Conservation (phyloP, 2,113 vertebrate genomes). For the Pitta sordida region DNA sequence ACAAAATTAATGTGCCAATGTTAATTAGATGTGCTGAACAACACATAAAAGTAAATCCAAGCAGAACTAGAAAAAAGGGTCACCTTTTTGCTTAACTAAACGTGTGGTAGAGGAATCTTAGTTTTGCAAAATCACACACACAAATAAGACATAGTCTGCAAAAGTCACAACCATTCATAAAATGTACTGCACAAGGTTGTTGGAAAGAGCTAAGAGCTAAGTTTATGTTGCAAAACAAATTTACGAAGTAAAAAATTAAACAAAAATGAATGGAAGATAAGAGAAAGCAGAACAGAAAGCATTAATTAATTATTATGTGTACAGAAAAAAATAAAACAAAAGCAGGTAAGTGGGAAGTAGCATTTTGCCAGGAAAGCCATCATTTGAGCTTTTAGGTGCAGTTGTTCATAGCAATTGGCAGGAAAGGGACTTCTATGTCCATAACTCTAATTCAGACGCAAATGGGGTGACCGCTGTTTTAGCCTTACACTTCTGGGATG, state of each 20-base stretch:
- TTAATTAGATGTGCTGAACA: slow-evolving; percentile 49
- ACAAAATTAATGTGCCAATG: slow-evolving; percentile 2
- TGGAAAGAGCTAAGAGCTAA: slow-evolving; percentile 15
- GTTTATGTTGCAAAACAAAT: slow-evolving; percentile 14
- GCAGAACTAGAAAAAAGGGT: slow-evolving; percentile 14
- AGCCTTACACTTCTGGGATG: background rate
- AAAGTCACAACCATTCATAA: slow-evolving; percentile 20
- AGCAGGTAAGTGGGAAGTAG: background rate
- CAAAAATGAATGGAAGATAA: background rate
- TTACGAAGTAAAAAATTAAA: background rate
- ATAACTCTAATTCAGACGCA: background rate
- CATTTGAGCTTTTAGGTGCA: background rate
- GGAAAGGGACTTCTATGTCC: background rate
- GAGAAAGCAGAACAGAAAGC: background rate
- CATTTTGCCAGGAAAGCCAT: background rate
- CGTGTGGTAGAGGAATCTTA: slow-evolving; percentile 40
- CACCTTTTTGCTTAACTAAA: slow-evolving; percentile 33
- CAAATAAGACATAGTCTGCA: background rate
- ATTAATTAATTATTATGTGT: background rate
- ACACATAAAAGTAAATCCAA: slow-evolving; percentile 22
- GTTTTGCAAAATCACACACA: background rate
- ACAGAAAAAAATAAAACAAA: background rate
- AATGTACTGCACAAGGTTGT: background rate
- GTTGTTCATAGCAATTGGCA: background rate
- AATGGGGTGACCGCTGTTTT: background rate